Conservation (phyloP, 2,888 invertebrate species). For the Gymnocheta viridis region DNA sequence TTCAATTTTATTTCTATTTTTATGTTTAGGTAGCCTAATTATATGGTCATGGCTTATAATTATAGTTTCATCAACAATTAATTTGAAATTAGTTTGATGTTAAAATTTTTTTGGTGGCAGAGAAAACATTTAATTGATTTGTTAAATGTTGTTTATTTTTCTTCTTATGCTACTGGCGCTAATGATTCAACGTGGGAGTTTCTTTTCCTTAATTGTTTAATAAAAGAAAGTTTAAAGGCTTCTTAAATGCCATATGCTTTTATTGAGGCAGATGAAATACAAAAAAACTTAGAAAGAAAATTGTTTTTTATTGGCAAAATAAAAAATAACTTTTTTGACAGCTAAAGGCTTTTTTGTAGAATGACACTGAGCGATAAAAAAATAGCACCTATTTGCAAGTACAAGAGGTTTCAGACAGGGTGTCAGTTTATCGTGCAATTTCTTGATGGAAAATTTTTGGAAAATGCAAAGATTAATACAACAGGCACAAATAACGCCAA, state of each 20-base stretch:
- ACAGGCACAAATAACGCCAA: too few species aligned
- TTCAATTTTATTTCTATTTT: not conserved
- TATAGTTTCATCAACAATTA: conserved; percentile 66
- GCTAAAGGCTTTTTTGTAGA: too few species aligned
- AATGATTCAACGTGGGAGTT: conserved; percentile 57
- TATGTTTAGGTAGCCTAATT: conserved; percentile 64
- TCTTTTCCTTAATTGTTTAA: not conserved
- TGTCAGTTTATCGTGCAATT: too few species aligned
- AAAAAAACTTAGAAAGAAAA: too few species aligned
- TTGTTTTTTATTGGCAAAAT: too few species aligned
- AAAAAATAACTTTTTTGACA: too few species aligned
- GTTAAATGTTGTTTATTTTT: conserved; percentile 40
- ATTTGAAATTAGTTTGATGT: conserved; percentile 55
- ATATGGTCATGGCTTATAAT: conserved; percentile 57
- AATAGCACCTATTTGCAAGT: too few species aligned
- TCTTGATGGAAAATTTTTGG: too few species aligned
- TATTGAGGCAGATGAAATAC: too few species aligned
- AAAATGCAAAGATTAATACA: too few species aligned
- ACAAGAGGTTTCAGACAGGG: too few species aligned
- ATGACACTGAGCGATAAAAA: too few species aligned
- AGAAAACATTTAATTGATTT: conserved; percentile 61
- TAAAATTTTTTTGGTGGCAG: conserved; percentile 10
- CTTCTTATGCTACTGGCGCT: not conserved
- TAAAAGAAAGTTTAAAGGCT: not conserved
- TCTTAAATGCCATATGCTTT: not conserved